Conservation (phyloP, 2,888 invertebrate species). For the Polydrusus pterygomalis region DNA sequence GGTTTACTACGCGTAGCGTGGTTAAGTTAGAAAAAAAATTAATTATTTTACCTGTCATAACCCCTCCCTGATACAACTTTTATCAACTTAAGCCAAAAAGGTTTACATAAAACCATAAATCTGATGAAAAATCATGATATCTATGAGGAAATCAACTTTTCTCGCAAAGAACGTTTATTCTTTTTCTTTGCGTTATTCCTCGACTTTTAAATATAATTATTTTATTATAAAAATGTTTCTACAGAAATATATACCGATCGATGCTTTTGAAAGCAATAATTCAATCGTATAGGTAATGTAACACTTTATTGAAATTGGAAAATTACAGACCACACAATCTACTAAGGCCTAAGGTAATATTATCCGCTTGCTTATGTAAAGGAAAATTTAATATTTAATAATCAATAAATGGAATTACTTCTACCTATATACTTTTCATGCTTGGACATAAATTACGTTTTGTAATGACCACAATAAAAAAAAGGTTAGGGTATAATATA, state of each 20-base stretch:
- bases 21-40: too few relatives aligned
- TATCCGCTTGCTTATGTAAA: neutral
- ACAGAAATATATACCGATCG: slow-evolving; percentile 4
- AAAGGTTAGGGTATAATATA: too few relatives aligned
- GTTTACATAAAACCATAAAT: too few relatives aligned
- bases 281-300: neutral
- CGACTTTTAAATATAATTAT: slow-evolving; percentile 3
- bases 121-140: too few relatives aligned
- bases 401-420: neutral
- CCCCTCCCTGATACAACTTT: too few relatives aligned
- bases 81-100: too few relatives aligned
- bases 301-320: neutral
- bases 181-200: neutral
- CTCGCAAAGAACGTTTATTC: neutral
- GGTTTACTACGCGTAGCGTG: too few relatives aligned
- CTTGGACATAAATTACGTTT: too few relatives aligned
- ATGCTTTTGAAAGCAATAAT: slow-evolving; percentile 1
- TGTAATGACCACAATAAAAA: too few relatives aligned
- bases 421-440: neutral
- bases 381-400: neutral
- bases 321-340: neutral
- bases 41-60: too few relatives aligned
- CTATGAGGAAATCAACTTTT: too few relatives aligned
- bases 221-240: neutral
- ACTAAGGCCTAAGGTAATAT: neutral